Conservation (phyloP, 1,140 invertebrate species). For the Mycetomoellerius zeteki region DNA sequence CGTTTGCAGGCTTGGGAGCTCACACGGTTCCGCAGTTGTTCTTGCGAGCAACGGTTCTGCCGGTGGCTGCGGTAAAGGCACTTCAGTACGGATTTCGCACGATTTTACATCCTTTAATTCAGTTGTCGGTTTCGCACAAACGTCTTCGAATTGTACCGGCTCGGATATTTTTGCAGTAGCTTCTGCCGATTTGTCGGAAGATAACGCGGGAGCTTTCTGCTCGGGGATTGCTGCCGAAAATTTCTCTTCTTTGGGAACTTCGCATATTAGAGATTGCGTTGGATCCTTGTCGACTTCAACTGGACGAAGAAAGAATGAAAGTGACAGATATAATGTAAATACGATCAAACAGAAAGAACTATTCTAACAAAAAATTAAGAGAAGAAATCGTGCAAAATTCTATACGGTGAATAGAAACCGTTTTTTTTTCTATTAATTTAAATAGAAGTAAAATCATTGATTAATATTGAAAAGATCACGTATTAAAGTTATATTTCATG, state of each 20-base stretch:
- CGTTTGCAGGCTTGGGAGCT: neutral
- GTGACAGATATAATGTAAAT: neutral
- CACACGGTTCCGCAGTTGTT: neutral
- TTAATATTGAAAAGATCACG: conserved; percentile 16
- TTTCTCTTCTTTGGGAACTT: conserved; percentile 30
- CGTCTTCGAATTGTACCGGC: neutral
- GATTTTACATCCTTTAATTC: neutral
- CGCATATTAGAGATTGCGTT: conserved; percentile 39
- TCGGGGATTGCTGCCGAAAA: neutral
- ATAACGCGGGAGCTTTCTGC: neutral
- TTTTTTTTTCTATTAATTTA: conserved; percentile 23
- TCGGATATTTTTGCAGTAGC: neutral
- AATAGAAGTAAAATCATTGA: conserved; percentile 20
- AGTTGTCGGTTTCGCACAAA: neutral
- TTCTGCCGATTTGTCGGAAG: neutral
- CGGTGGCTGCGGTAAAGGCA: neutral
- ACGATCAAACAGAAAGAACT: neutral
- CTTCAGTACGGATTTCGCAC: neutral
- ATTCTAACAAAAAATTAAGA: conserved; percentile 35
- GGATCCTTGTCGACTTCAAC: conserved; percentile 40
- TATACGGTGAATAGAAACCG: conserved; percentile 19
- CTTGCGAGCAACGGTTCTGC: neutral
- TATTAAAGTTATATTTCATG: conserved; percentile 3
- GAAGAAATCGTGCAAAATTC: conserved; percentile 43
- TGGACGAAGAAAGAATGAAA: conserved; percentile 19